Evolutionary conservation across 2,888 invertebrate genomes (phyloP).

Genomic region (Heteromurus nitidus): DNA sequence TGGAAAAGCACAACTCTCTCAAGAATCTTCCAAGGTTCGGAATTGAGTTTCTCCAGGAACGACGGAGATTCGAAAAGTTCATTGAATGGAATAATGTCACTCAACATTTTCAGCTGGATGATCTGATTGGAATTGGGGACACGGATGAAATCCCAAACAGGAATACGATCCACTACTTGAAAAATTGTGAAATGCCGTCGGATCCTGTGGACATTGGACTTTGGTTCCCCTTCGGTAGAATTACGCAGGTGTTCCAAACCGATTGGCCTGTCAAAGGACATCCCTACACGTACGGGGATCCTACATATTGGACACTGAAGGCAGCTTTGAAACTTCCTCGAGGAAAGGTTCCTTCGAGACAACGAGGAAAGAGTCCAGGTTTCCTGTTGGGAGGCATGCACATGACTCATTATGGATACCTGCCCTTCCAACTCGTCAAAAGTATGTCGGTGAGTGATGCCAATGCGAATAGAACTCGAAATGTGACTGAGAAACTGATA

Average conservation of each 20-base stretch:
- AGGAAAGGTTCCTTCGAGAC: constrained; percentile 14
- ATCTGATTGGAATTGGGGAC: constrained; percentile 50
- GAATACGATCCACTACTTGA: background rate
- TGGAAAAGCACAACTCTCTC: constrained; percentile 20
- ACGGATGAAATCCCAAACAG: constrained; percentile 45
- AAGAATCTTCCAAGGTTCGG: constrained; percentile 8
- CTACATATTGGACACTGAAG: constrained; percentile 46
- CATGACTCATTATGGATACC: constrained; percentile 42
- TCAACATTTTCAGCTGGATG: constrained; percentile 16
- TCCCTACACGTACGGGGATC: constrained; percentile 44
- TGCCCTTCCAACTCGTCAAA: constrained; percentile 38
- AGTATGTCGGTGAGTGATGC: background rate
- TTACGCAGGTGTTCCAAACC: constrained; percentile 14
- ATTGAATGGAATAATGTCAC: constrained; percentile 46
- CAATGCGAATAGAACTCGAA: background rate
- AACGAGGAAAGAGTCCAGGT: constrained; percentile 21
- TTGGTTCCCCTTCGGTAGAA: constrained; percentile 36
- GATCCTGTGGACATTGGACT: constrained; percentile 44
- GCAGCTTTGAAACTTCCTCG: background rate
- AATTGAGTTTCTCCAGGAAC: constrained; percentile 22
- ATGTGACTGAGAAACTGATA: background rate
- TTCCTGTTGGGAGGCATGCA: constrained; percentile 56
- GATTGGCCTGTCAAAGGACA: constrained; percentile 36
- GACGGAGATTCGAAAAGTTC: constrained; percentile 44
- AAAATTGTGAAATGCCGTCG: background rate